Percentiles rank a stretch among this genome's conserved stretches.
Evolutionary conservation across 2,888 invertebrate genomes (phyloP).

Genomic region (Loripinus fragilis): DNA sequence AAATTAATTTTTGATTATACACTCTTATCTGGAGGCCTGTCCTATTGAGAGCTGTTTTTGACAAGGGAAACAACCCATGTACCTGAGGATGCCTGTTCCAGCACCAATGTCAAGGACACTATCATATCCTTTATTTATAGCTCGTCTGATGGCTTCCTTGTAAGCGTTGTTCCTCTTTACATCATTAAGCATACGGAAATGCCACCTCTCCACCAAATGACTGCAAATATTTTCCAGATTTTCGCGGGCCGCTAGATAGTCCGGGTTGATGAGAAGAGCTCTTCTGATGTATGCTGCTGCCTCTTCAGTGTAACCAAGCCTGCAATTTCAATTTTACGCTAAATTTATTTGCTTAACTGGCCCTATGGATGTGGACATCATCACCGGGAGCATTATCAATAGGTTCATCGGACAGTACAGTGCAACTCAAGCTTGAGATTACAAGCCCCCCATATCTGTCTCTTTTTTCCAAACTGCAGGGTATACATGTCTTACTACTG

Average conservation of each 20-base stretch:
- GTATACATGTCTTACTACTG: no score
- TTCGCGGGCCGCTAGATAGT: conserved; percentile 87
- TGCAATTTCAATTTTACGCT: conserved; percentile 80
- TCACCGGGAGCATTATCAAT: no score
- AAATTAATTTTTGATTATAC: no score
- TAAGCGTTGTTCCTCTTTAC: conserved; percentile 88
- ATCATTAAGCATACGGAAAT: conserved; percentile 93
- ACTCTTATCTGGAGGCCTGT: no score
- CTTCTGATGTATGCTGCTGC: conserved; percentile 86
- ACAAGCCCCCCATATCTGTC: no score
- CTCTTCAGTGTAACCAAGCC: conserved; percentile 86
- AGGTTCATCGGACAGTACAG: no score
- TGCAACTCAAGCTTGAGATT: no score
- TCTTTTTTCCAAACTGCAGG: no score
- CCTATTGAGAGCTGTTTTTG: no score
- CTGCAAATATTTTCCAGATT: conserved; percentile 89
- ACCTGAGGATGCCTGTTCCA: conserved; percentile 90
- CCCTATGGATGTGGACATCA: no score
- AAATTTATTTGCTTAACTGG: no score
- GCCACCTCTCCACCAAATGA: conserved; percentile 90
- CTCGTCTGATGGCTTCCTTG: conserved; percentile 86
- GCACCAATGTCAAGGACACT: conserved; percentile 90
- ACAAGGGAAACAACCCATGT: no score
- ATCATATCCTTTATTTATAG: conserved; percentile 85
- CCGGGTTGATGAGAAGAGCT: conserved; percentile 85